Evolutionary conservation across 2,888 invertebrate genomes (phyloP), one percentile per base, ranked within the genome.

Genomic region (Drosophila subquinaria): DNA sequence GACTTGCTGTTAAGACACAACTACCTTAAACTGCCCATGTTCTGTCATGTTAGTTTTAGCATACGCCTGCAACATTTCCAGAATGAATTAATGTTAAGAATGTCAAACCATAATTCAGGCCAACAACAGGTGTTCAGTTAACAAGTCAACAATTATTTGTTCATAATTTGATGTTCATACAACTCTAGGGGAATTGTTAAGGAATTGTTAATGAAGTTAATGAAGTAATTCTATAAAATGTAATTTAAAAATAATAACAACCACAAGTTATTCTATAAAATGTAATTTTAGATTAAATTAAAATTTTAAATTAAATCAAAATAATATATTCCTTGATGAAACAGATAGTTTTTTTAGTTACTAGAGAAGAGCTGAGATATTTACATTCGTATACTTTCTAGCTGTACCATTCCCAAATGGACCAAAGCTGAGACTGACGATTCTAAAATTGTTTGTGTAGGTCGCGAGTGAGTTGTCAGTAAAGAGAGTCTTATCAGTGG

Each of bases 401-500:
- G 10, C 11, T 23, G 72, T 72, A 11, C 53, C 72, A 65, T 20
- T 78, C 43, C 63, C 61, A 55, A 27, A 51, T 59, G 40, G 38
- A 47, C 51, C 65, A 33, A 53, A 42, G 27, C 23, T 36, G 60
- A 52, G 52, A 23, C 35, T 10, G 35, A 20, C 59, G 30, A 47
- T 35, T n/a, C n/a, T 27, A 3, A 57, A 38, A 15, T 47, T 73
- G 64, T 68, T 78, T 76, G 73, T 38, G 79, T 76, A 76, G 76
- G 76, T 79, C 76, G 66, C 45, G 79, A 79, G 45, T 4, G 17
- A 13, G 38, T 23, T 15, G 47, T 27, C 8, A 15, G 76, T 56
- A 67, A 69, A 66, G 56, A 60, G 65, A 57, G 40, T 70, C 77
- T 77, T 77, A 77, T 77, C 77, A 77, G 74, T 70, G 40, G 43